These are phyloP conservation scores for Monodelphis domestica DNA, from an alignment of 2,797 vertebrate species.

Conservation along the genomic window DNA sequence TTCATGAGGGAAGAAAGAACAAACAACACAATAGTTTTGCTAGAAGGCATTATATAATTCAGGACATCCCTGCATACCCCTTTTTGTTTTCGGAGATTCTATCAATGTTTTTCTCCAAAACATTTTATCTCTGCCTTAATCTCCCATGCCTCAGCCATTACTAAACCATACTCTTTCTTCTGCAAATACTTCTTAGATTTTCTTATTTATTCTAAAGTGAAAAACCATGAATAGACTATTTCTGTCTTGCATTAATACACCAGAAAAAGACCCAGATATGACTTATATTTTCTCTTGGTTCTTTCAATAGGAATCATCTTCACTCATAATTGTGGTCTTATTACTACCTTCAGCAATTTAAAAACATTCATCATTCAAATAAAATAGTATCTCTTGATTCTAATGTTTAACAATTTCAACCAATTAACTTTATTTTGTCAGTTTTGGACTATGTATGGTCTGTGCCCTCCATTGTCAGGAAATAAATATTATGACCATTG, in stretches of 20 bases:
- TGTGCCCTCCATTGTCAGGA: neutral
- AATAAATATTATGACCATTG: neutral
- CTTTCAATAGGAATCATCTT: neutral
- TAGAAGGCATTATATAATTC: conserved; percentile 51
- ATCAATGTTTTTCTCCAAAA: conserved; percentile 36
- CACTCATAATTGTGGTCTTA: neutral
- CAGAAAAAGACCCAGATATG: neutral
- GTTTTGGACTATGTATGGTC: neutral
- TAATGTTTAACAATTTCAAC: neutral
- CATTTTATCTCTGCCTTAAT: conserved; percentile 48
- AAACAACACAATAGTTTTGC: conserved; percentile 17
- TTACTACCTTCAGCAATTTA: neutral
- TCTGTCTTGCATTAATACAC: neutral
- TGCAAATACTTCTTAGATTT: conserved; percentile 36
- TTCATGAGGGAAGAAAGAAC: neutral
- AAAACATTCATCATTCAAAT: neutral
- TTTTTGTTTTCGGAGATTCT: conserved; percentile 42
- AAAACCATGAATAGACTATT: neutral
- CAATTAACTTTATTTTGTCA: neutral
- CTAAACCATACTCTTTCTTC: conserved; percentile 8
- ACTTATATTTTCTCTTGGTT: neutral
- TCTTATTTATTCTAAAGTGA: neutral
- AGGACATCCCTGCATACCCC: conserved; percentile 15
- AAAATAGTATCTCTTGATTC: conserved; percentile 5
- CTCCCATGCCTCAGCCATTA: conserved; percentile 36